Base-by-base conservation (phyloP, 2,888 invertebrate species). In the Tortricodes alternella region DNA sequence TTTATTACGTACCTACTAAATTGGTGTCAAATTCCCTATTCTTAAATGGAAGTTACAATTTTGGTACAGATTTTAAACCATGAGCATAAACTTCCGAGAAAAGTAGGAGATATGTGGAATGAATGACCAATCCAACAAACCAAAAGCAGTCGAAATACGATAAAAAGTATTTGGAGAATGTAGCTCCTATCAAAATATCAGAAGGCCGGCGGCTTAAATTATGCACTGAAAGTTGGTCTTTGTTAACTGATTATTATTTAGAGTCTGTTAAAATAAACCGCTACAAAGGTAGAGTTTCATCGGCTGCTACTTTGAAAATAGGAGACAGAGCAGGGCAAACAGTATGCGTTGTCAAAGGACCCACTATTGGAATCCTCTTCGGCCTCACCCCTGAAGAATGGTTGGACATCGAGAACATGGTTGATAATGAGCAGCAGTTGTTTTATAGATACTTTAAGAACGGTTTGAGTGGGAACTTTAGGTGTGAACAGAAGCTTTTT, bases 381-480 rank as follows among this genome's bases (percentile, higher is more conserved):
- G 84, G 82, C 18, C 62, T 90, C 21, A 62, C 80, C 16, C 35
- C 58, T 18, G 61, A 76, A 50, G 80, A 89, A 67, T 91, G 91
- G 91, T 63, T 62, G 15, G 76, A 83, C 44, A 72, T 89, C 23
- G 88, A 91, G 71, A 70, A 73, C 27, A 63, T 89, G 52, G 84
- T 85, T 62, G 64, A 60, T 37, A 59, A 62, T 53, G 71, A 66
- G 21, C 75, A 82, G n/a, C 88, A 91, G 64, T 60, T 91, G 7
- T 91, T 85, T 67, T 91, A 88, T 59, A 82, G 91, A 69, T 78
- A 83, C 62, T 91, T 90, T 62, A 88, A 84, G 69, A 70, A 82
- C 62, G 91, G 91, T 3, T 55, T 91, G 2, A 78, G 75, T 49
- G 75, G 69, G 57, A 76, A 63, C 46, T 86, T 81, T 62, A 68